Evolutionary conservation across 2,113 vertebrate genomes (phyloP), one percentile per base, ranked within the genome.

Genomic region (Zapus hudsonius): DNA sequence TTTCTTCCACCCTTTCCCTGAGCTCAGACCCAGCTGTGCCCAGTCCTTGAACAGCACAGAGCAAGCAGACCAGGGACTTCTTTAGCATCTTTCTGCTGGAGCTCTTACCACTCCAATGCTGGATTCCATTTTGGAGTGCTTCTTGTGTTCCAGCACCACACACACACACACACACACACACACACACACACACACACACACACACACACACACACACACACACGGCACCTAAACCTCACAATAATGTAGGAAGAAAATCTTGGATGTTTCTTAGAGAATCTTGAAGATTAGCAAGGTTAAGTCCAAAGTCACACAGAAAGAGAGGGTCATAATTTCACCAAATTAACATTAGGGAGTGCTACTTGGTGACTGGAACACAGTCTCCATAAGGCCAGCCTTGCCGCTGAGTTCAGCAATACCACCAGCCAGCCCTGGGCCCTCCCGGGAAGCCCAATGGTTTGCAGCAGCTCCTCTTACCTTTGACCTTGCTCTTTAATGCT

Each of bases 51-150:
- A 36, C 0, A 27, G 13, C 12, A 22, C 36, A 4, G 23, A 0
- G 2, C 8, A 6, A 9, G n/a, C 20, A 12, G 0, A 10, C 20
- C 52, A 3, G 40, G 0, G 17, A 19, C 13, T 42, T 10, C 11
- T n/a, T 36, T 20, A 20, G 70, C 22, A 1, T 47, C 33, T 29
- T 55, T 66, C 25, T 33, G 0, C 44, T 29, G 12, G 0, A 6
- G 7, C 42, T 25, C 63, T 7, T n/a, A 19, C 25, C 40, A 42
- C 20, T 44, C 81, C 64, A 25, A 0, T 13, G 8, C 47, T 59
- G 57, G 57, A 15, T 59, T 4, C 67, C 17, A 5, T 69, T 33
- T 27, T 8, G 57, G 42, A 70, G 40, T 17, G 19, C 47, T n/a
- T 11, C 1, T 8, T 38, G 3, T n/a, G 13, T 82, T 67, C 52